phyloP scores from a whole-genome alignment of 2,888 invertebrate species.

The Chesias legatella region DNA sequence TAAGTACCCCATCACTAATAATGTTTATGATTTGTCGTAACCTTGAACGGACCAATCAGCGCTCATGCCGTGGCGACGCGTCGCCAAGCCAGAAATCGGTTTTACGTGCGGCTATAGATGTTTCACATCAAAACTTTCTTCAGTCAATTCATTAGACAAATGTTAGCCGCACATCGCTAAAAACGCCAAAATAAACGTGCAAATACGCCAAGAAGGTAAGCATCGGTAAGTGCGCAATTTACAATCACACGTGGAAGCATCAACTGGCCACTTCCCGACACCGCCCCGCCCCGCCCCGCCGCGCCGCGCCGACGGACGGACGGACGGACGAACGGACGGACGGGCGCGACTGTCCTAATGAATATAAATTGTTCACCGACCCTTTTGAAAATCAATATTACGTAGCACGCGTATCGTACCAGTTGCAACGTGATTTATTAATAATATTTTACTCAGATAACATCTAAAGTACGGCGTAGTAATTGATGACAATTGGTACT shows the following conservation, averaged over 20 bases:
- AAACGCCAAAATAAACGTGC: too few species aligned
- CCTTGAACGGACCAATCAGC: too few species aligned
- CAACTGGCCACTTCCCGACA: constrained; percentile 25
- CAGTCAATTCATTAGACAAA: too few species aligned
- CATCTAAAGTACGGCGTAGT: constrained; percentile 71
- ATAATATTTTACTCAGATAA: constrained; percentile 74
- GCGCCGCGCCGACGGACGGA: background rate
- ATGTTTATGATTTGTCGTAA: too few species aligned
- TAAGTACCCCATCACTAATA: too few species aligned
- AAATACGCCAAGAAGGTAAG: too few species aligned
- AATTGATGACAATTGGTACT: constrained; percentile 71
- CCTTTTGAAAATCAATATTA: constrained; percentile 72
- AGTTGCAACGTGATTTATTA: constrained; percentile 72
- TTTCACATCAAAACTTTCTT: too few species aligned
- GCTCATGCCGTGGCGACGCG: too few species aligned
- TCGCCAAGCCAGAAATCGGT: too few species aligned
- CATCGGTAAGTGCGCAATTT: background rate
- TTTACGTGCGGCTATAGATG: too few species aligned
- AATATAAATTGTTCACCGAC: constrained; percentile 74
- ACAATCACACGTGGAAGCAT: constrained; percentile 20
- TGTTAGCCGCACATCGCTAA: too few species aligned
- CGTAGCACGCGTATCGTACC: constrained; percentile 52
- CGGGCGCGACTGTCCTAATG: constrained; percentile 49
- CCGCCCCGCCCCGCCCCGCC: background rate
- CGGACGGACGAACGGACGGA: constrained; percentile 10